phyloP scores from a whole-genome alignment of 2,888 invertebrate species.

The Heterodera filipjevi region DNA sequence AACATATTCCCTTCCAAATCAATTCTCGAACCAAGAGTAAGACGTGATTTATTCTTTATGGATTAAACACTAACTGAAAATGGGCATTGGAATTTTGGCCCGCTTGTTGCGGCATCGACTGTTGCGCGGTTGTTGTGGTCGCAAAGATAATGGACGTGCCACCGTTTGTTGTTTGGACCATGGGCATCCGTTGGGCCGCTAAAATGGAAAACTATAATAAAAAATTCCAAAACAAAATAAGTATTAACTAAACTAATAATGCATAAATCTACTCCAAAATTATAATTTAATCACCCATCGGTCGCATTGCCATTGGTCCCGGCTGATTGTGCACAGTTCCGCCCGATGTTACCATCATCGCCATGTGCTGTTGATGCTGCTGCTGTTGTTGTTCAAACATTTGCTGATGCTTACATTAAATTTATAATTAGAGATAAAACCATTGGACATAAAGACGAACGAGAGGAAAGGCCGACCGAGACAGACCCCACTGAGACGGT shows the following conservation, averaged over 20 bases:
- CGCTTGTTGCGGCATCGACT: neutral
- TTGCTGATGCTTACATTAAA: constrained; percentile 3
- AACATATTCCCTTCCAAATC: constrained; percentile 7
- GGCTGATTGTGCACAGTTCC: neutral
- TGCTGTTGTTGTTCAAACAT: constrained; percentile 31
- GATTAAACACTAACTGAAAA: constrained; percentile 7
- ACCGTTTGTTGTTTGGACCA: neutral
- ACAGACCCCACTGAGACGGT: too few relatives aligned
- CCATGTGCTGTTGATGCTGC: constrained; percentile 28
- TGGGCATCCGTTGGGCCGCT: constrained; percentile 27
- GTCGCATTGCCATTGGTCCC: constrained; percentile 20
- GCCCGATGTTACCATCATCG: neutral
- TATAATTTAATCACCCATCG: neutral
- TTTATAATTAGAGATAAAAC: neutral
- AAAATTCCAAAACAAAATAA: neutral
- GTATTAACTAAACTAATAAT: too few relatives aligned
- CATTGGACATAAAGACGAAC: too few relatives aligned
- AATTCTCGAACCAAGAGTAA: too few relatives aligned
- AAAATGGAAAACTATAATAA: neutral
- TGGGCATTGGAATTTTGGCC: neutral
- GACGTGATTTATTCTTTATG: too few relatives aligned
- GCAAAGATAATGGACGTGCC: neutral
- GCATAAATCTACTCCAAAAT: too few relatives aligned
- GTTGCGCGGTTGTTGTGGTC: constrained; percentile 8
- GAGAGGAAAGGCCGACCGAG: too few relatives aligned